Percentiles rank a stretch among this genome's conserved stretches.
Conservation (phyloP, 23 tunicate species). For the Phallusia fumigata region DNA sequence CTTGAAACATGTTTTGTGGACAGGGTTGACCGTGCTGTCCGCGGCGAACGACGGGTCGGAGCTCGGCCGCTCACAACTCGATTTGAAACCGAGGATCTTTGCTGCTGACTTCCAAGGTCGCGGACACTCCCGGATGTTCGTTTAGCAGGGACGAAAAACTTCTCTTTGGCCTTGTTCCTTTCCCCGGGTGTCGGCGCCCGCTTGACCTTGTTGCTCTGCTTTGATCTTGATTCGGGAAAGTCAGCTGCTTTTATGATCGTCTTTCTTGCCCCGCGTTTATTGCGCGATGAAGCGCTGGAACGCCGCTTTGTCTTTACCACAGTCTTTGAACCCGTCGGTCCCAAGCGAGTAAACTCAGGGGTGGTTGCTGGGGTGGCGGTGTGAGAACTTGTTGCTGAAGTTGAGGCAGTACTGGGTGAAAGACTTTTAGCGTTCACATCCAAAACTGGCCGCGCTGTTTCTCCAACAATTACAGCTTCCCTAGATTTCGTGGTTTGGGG, state of each 20-base stretch:
- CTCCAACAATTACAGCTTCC: too few relatives aligned
- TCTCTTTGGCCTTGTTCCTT: background rate
- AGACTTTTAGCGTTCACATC: too few relatives aligned
- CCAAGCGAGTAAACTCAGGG: constrained; percentile 9
- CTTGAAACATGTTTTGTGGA: background rate
- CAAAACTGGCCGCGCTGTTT: too few relatives aligned
- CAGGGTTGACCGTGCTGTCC: constrained; percentile 9
- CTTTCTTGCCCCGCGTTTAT: background rate
- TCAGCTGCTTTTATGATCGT: background rate
- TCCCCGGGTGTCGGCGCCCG: background rate
- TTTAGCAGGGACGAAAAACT: background rate
- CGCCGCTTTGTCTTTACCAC: constrained; percentile 18
- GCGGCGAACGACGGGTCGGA: constrained; percentile 18
- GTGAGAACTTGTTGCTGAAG: background rate
- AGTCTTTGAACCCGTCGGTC: constrained; percentile 25
- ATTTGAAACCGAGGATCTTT: background rate
- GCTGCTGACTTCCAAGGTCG: background rate
- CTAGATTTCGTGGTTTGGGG: too few relatives aligned
- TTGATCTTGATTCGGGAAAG: background rate
- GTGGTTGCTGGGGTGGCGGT: constrained; percentile 21
- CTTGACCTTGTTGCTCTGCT: background rate
- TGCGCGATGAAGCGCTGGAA: background rate
- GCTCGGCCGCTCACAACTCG: background rate
- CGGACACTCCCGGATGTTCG: background rate
- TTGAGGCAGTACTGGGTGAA: too few relatives aligned